These are phyloP conservation scores for Megaleporinus macrocephalus DNA, from an alignment of 2,113 vertebrate genomes.

Conservation along the genomic window DNA sequence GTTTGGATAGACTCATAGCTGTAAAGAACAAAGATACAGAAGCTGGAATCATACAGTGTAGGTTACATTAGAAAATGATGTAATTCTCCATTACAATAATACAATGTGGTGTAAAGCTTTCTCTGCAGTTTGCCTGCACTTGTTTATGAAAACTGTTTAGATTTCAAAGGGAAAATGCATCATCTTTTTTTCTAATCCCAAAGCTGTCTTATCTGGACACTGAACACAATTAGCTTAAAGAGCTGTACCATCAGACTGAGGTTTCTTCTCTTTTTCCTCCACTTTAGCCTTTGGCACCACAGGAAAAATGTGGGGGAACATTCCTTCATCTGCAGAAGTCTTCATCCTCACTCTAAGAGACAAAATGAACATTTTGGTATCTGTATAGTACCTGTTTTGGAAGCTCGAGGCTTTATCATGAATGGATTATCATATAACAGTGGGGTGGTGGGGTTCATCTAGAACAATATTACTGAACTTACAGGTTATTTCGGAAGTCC, in stretches of 20 bases:
- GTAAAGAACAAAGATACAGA: neutral
- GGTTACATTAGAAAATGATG: no score
- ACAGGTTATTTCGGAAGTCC: conserved; percentile 73
- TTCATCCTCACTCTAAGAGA: conserved; percentile 70
- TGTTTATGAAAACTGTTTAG: no score
- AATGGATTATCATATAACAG: neutral
- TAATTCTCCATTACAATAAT: no score
- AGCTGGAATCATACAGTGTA: no score
- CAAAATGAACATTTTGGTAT: neutral
- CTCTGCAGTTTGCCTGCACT: no score
- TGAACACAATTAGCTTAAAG: neutral
- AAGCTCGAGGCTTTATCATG: neutral
- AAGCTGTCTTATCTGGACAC: no score
- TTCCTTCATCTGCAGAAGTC: conserved; percentile 68
- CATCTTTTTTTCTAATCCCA: no score
- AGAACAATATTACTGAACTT: conserved; percentile 61
- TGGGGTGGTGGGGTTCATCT: no score
- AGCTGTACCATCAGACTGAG: conserved; percentile 23
- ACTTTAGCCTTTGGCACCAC: conserved; percentile 42
- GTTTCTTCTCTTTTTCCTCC: conserved; percentile 50
- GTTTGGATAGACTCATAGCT: conserved; percentile 40
- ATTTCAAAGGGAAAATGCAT: no score
- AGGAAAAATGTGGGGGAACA: conserved; percentile 56
- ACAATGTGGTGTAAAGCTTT: no score
- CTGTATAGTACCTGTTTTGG: neutral